Evolutionary conservation across 2,888 invertebrate genomes (phyloP), one percentile per base, ranked within the genome.

Genomic region (Stenurella melanura): DNA sequence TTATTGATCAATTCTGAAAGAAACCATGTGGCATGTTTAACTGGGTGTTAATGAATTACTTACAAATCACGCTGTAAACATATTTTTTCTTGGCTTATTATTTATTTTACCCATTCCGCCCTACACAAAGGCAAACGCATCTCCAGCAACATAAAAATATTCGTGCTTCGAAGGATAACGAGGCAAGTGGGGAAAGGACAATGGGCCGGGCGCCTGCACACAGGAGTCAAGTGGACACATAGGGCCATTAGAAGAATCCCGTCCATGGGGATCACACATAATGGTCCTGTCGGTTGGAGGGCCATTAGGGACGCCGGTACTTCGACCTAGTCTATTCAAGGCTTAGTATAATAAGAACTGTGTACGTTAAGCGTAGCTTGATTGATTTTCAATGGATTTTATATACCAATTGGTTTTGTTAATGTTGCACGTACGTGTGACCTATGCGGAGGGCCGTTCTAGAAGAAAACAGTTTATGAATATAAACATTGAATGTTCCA

Each of bases 211-310:
- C 69, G 69, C 69, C 57, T 69, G 69, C 57, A 69, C 69, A 58
- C 12, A 58, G 69, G 69, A 69, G 69, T 69, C 69, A 69, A 69
- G 69, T 69, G 69, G 69, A 69, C 69, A 69, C 69, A 69, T 30
- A 69, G 69, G 69, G 69, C 38, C 69, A 34, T 63, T 34, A 30
- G 34, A 30, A 50, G 50, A 50, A 50, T n/a, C 50, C n/a, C 17
- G 64, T 64, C 64, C 64, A 64, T 38, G 11, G 56, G 57, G 69
- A 67, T 57, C 69, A 38, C 69, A 30, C 58, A 69, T 69, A 69
- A 69, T 69, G 69, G 69, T 18, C 69, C 69, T 57, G 64, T 64
- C 64, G 57, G 69, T 19, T 69, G 69, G 69, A 69, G 69, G 69
- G 69, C 69, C 69, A 69, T 69, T 69, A 69, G 69, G 69, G 58